Conservation (phyloP, 2,797 vertebrate genomes). For the Carcharodon carcharias region DNA sequence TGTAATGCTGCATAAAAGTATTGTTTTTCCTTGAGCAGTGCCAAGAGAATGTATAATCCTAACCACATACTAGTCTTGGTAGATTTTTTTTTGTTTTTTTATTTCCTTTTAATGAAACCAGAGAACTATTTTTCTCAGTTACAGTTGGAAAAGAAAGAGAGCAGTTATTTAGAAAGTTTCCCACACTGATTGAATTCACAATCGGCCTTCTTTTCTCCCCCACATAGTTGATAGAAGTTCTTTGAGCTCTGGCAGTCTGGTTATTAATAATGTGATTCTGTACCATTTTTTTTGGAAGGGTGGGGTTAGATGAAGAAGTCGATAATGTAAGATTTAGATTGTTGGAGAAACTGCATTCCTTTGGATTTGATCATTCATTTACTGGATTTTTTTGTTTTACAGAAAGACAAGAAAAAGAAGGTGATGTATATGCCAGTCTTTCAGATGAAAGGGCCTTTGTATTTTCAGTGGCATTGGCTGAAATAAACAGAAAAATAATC, state of each 20-base stretch:
- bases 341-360: neutral
- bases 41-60: conserved; percentile 11
- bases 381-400: conserved; percentile 53
- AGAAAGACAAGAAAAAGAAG: conserved; percentile 97
- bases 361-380: conserved; percentile 35
- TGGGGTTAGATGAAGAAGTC: conserved; percentile 10
- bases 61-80: neutral
- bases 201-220: neutral
- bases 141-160: neutral
- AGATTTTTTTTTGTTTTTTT: neutral
- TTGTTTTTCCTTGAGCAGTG: neutral
- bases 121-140: neutral
- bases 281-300: neutral
- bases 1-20: neutral
- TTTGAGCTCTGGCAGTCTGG: neutral
- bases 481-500: conserved; percentile 99
- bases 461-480: conserved; percentile 95
- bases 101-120: neutral
- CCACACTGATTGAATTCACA: neutral
- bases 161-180: conserved; percentile 23
- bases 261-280: conserved; percentile 1
- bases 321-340: neutral
- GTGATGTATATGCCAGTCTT: conserved; percentile 93
- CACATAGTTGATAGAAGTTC: neutral
- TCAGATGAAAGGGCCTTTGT: conserved; percentile 98